Evolutionary conservation across 30 jellyfish, hydroid and myxozoan species (phyloP), one percentile per base, ranked within the genome.

Genomic region (Turritopsis rubra): DNA sequence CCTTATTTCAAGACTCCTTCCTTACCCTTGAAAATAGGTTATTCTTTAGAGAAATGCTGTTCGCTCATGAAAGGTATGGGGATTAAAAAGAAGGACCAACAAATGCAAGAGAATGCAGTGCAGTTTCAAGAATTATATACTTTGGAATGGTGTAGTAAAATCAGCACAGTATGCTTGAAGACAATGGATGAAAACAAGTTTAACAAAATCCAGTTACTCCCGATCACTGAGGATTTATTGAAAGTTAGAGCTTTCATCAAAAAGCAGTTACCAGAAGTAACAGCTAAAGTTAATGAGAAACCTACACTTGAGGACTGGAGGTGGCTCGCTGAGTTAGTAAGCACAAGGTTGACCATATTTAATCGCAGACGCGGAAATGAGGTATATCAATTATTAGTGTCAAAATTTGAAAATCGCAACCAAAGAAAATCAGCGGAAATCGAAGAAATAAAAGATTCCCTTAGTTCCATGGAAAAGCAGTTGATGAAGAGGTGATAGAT

Each of bases 291-390:
- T 28, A 19, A 18, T 27, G 52, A 24, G 54, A 54, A 77, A 65
- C 76, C 75, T 28, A 4, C 26, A 29, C 84, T 85, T 20, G 52
- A 78, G 8, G 54, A 18, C 22, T 85, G 93, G 93, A 79, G 86
- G 54, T 17, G 31, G 30, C 80, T 53, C 13, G 75, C 86, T 19
- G 91, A 84, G 52, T n/a, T 77, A 22, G 75, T 82, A 7, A 82
- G 79, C 7, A 72, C 86, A 8, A 84, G 91, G 81, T 52, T 84
- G 66, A 54, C 81, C 25, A 65, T 76, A 24, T 76, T 84, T 74
- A 84, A 84, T 72, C 82, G 81, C 29, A 65, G 91, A 66, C 81
- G 86, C 27, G 91, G 86, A 75, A 84, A 84, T 41, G 91, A 84
- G 53, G 86, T 53, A 27, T 19, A 82, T 17, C 82, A 84, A 53